Conservation (phyloP, 2,797 vertebrate genomes). For the Megaceryle alcyon region DNA sequence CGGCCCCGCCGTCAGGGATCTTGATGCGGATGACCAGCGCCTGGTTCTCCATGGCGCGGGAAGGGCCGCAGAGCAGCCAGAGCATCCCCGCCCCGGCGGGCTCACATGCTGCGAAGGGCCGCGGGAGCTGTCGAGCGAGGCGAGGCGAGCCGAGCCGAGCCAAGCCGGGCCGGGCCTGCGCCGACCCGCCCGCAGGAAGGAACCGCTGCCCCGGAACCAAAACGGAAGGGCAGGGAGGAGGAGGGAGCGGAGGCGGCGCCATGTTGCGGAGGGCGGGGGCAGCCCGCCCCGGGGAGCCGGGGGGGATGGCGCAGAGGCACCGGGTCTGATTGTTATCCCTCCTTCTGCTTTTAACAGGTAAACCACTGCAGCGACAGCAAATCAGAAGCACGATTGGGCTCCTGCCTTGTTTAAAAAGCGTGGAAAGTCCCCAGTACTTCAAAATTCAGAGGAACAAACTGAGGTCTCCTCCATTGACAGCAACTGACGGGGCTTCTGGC, state of each 20-base stretch:
- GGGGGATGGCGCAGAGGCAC: too few relatives aligned
- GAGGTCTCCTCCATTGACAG: not conserved
- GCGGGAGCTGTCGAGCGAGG: not conserved
- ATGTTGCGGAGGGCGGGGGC: not conserved
- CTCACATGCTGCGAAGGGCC: slow-evolving; percentile 72
- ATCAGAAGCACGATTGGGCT: accelerated
- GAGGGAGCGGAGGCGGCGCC: not conserved
- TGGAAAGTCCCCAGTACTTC: accelerated
- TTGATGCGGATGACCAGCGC: slow-evolving; percentile 95
- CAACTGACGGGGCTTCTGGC: accelerated
- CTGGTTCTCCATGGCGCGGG: slow-evolving; percentile 88
- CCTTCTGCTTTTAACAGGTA: accelerated
- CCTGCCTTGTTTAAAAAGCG: accelerated
- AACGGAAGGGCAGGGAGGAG: not conserved
- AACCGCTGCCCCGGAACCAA: slow-evolving; percentile 45
- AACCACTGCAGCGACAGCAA: accelerated
- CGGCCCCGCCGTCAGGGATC: slow-evolving; percentile 89
- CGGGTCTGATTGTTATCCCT: accelerated
- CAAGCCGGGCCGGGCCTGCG: not conserved
- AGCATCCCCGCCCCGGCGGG: slow-evolving; percentile 79
- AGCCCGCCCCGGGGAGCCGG: too few relatives aligned
- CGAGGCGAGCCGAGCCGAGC: not conserved
- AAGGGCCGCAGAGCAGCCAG: slow-evolving; percentile 82
- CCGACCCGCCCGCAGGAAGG: slow-evolving; percentile 33
- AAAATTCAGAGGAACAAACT: accelerated